A percentile compares a stretch with the other conserved stretches of the same genome.
phyloP scores from a whole-genome alignment of 1,140 invertebrate species.

The Helicoverpa zea region DNA sequence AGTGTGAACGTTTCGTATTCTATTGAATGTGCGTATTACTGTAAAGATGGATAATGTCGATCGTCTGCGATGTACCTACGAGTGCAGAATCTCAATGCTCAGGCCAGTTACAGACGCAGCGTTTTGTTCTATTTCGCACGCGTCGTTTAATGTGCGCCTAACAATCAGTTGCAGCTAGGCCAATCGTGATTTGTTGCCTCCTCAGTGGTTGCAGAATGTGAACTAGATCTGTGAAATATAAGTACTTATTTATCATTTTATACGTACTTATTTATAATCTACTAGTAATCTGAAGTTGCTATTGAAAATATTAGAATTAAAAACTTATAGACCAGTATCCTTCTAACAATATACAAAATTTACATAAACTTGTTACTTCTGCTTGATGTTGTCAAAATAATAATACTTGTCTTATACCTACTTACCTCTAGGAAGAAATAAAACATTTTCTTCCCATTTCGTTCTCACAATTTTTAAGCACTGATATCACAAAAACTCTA shows the following conservation, averaged over 20 bases:
- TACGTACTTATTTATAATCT: too few relatives aligned
- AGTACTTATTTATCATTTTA: too few relatives aligned
- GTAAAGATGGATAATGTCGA: constrained; percentile 16
- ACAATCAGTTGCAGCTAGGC: constrained; percentile 57
- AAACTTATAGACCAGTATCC: too few relatives aligned
- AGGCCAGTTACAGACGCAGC: constrained; percentile 48
- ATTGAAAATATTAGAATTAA: too few relatives aligned
- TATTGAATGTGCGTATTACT: background rate
- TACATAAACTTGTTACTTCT: too few relatives aligned
- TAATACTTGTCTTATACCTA: too few relatives aligned
- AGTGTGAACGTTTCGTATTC: too few relatives aligned
- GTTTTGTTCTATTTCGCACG: constrained; percentile 65
- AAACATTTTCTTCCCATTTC: background rate
- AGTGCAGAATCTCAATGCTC: constrained; percentile 69
- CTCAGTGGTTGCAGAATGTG: constrained; percentile 51
- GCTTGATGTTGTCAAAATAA: too few relatives aligned
- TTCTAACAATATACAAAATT: too few relatives aligned
- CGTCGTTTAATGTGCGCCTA: constrained; percentile 62
- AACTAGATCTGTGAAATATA: background rate
- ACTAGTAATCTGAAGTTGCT: too few relatives aligned
- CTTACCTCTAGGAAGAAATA: background rate
- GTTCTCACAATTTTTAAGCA: background rate
- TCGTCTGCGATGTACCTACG: constrained; percentile 13
- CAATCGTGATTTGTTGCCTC: constrained; percentile 53
- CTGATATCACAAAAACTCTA: background rate